Base-by-base conservation (phyloP, 2,888 invertebrate species). In the Netelia virgata region DNA sequence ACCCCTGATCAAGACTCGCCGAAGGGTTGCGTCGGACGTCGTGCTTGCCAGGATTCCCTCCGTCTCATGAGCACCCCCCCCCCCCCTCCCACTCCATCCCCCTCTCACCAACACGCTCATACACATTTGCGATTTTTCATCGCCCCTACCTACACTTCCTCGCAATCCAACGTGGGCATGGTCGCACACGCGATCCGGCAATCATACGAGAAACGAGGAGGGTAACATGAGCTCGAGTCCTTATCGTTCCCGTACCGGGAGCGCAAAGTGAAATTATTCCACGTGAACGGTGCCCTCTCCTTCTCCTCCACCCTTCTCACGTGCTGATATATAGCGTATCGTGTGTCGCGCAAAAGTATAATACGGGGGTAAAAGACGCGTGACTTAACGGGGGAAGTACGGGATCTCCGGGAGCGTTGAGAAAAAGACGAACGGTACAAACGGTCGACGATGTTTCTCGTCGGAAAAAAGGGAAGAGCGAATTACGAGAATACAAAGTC, bases 211-310 rank as follows among this genome's bases (percentile, higher is more conserved):
- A 82, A 85, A 57, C 18, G 53, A 61, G 55, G 55, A 87, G 87
- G 87, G 89, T 90, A 91, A 91, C 92, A 90, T 91, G 91, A 91
- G 89, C 91, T 86, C 90, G 86, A 69, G 87, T 83, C 86, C 91
- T 92, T 92, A 92, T 92, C 90, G 88, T 73, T 76, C 72, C 74
- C 57, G 74, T 61, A 78, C 59, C 79, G 79, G 84, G 61, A 47
- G 86, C 87, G 92, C 90, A 92, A 92, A 92, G 92, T 92, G 92
- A 92, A 92, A 92, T 92, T 92, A 92, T 92, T 92, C 90, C 90
- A 90, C 89, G 89, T 90, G 88, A 91, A 88, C 88, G 89, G 64
- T 82, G 83, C 88, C 88, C 88, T 18, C 18, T 83, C 86, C 6
- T 36, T 18, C 18, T 83, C 86, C 6, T 36, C 36, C 36, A 6